A percentile compares a stretch with the other conserved stretches of the same genome.
Conservation (phyloP, 2,113 vertebrate genomes). For the Mobula birostris region DNA sequence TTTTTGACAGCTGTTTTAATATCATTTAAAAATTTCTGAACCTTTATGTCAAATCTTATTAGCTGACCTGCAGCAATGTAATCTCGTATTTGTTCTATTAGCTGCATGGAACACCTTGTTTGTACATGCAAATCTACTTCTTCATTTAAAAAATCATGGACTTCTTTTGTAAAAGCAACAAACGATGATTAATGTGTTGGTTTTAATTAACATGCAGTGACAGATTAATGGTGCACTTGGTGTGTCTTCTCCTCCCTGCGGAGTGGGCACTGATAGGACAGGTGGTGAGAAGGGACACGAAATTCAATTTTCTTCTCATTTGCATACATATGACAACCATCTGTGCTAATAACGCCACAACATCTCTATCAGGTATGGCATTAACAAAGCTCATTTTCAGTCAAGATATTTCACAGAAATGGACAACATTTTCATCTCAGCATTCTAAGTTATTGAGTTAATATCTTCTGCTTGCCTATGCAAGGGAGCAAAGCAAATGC, state of each 20-base stretch:
- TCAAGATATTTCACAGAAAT: neutral
- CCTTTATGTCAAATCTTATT: constrained; percentile 1
- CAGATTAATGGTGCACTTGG: constrained; percentile 59
- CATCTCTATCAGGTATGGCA: constrained; percentile 79
- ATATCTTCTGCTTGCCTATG: neutral
- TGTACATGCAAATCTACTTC: constrained; percentile 10
- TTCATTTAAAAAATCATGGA: neutral
- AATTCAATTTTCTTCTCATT: constrained; percentile 93
- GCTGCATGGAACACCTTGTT: constrained; percentile 49
- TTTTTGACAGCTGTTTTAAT: constrained; percentile 32
- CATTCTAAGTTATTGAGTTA: neutral
- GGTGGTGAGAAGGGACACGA: constrained; percentile 84
- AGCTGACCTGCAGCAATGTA: constrained; percentile 1
- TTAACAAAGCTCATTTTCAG: constrained; percentile 16
- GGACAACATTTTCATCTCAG: neutral
- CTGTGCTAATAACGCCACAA: constrained; percentile 86
- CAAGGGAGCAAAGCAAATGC: neutral
- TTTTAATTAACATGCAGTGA: constrained; percentile 79
- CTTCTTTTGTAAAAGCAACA: constrained; percentile 59
- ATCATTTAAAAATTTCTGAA: constrained; percentile 11
- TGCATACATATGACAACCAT: constrained; percentile 99
- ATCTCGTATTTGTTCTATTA: constrained; percentile 32
- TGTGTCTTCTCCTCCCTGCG: constrained; percentile 54
- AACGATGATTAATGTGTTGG: constrained; percentile 82
- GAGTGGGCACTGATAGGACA: constrained; percentile 73